Evolutionary conservation across 2,797 vertebrate genomes (phyloP), one percentile per base, ranked within the genome.

Genomic region (Rhincodon typus): DNA sequence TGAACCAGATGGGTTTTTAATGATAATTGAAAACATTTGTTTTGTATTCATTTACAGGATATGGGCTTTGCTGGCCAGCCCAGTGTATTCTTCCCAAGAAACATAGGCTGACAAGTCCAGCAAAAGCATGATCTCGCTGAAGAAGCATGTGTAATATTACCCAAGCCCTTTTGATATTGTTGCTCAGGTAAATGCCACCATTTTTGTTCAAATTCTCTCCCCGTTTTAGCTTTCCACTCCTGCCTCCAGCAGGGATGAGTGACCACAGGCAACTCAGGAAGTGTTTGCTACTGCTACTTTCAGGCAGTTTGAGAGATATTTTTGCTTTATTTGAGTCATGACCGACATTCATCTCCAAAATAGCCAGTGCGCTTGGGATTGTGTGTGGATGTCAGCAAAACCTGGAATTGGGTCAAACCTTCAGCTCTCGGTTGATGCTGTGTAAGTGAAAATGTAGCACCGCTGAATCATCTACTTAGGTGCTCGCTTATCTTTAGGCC

Each of bases 61-160:
- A 17, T 67, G 66, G 66, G 66, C 17, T 0, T 67, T 10, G 66
- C 66, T 67, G 66, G 10, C 66, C 17, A 17, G 66, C 12, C 66
- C 66, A 67, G 66, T 4, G 86, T 88, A 57, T 34, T 57, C 86
- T 88, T 57, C 27, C 86, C 86, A 57, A 88, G 86, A 57, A 88
- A 57, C 50, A 88, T 50, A 88, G 50, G 34, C 10, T 88, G 86
- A 88, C 86, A 88, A 23, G 38, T 84, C 82, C 82, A 23, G 82
- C 79, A 46, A 84, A 84, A 84, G 42, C 21, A 84, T 88, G 86
- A 57, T 88, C 86, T 88, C 50, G 34, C 17, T 88, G 86, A 88
- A 88, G 53, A 88, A 57, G 50, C 86, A 88, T 57, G 50, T 88
- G 86, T 88, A 88, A 88, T 27, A 57, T 46, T 88, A 88, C 27